Evolutionary conservation across 2,888 invertebrate genomes (phyloP), one percentile per base, ranked within the genome.

Genomic region (Omphaloscelis lunosa): DNA sequence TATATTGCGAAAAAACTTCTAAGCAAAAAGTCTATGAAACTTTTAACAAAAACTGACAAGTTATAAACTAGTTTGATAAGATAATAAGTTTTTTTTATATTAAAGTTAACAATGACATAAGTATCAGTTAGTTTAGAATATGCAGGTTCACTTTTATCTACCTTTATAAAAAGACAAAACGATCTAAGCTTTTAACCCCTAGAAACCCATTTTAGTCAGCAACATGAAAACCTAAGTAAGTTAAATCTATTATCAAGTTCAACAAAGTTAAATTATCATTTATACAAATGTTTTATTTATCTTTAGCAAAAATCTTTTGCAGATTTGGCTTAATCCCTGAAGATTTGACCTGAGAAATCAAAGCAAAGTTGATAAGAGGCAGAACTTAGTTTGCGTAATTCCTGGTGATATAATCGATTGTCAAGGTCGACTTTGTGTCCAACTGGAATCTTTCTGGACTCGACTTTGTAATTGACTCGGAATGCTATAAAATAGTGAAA

Each of bases 11-110:
- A 72, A 77, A 62, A 78, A 72, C 20, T 53, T 73, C 12, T 20
- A 39, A 75, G 75, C 45, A 68, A 80, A 83, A 84, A 84, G 58
- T 72, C 51, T 67, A 51, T 63, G 15, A 65, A 72, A 69, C 29
- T 86, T 67, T 41, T 29, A 48, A 34, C 41, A 45, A 72, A 82
- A 62, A 15, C 53, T 72, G 56, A 39, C 1, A 66, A 86, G 68
- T 83, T 77, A 51, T 58, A 68, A 85, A 73, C 83, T 58, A 63
- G 53, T 82, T 83, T 73, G 27, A 41, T 70, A 77, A 68, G 34
- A 53, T 73, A 76, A 61, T 72, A 67, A 58, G 29, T 45, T 86
- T 86, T 51, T 39, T 3, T 23, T 68, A 77, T 77, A 73, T 68
- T 23, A 27, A 58, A 48, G 11, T 76, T 51, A 39, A 58, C 7